Evolutionary conservation across 2,797 vertebrate species (phyloP), one percentile per base, ranked within the genome.

Genomic region (Anabacerthia variegaticeps): DNA sequence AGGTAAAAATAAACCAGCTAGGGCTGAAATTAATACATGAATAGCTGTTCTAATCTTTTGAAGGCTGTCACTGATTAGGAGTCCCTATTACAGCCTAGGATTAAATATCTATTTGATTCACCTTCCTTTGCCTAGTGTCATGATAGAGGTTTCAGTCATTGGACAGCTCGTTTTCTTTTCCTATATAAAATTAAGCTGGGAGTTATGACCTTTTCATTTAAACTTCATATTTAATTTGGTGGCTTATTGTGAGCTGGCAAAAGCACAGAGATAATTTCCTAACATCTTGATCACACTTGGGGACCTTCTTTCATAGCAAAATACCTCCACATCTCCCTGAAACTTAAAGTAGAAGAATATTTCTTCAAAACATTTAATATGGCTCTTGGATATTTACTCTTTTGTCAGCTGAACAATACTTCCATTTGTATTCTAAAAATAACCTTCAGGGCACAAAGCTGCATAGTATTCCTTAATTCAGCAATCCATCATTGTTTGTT

Each of bases 151-250:
- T 92, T 75, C 76, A 81, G 54, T 94, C 91, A 73, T 20, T 51
- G 32, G 30, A 83, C 39, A 91, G 20, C 46, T 92, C 75, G 9
- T 89, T 86, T 93, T 92, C 39, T 27, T 39, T 51, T 48, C 17
- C 94, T 69, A 39, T 77, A 63, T 67, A 41, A 90, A 85, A 76
- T 93, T 65, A 58, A 32, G 36, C 49, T 89, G 56, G 58, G 49
- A 90, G 41, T 65, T 77, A 28, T 51, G 52, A 94, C 55, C 82
- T 92, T 96, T 95, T 93, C 74, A 79, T 88, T 93, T 95, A 62
- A 54, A 76, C 37, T 85, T 92, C 13, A 15, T 73, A 63, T 86
- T 86, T 72, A 85, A 74, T 83, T 77, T 59, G 36, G 12, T 88
- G 34, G 6, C 55, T 75, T 88, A 90, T 37, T 86, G 23, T 83